These are phyloP conservation scores for Metallyticus violacea DNA, from an alignment of 2,888 invertebrate genomes.

Conservation along the genomic window DNA sequence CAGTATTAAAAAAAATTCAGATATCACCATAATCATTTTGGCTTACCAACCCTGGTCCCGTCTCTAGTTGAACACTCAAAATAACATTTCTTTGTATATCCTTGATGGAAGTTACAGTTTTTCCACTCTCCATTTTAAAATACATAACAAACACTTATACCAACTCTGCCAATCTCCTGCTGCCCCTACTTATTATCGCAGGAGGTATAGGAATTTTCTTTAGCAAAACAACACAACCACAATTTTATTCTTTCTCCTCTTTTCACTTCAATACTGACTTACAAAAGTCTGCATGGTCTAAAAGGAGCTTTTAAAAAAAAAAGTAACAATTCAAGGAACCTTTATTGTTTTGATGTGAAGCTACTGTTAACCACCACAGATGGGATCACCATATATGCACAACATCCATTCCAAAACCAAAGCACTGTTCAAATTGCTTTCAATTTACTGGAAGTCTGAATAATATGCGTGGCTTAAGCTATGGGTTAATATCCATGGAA, in stretches of 20 bases:
- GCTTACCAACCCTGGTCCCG: slow-evolving; percentile 50
- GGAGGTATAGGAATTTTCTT: background rate
- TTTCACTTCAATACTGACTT: slow-evolving; percentile 9
- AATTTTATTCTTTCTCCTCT: background rate
- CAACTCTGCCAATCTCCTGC: background rate
- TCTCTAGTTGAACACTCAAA: slow-evolving; percentile 37
- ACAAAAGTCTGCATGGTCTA: background rate
- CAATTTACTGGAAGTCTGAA: background rate
- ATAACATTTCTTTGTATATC: slow-evolving; percentile 25
- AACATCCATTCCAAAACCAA: slow-evolving; percentile 2
- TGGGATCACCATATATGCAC: background rate
- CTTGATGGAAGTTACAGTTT: slow-evolving; percentile 19
- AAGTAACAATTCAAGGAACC: slow-evolving; percentile 20
- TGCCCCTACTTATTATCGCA: background rate
- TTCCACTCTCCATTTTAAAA: slow-evolving; percentile 17
- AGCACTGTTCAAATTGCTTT: background rate
- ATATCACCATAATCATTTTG: slow-evolving; percentile 43
- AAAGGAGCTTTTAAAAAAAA: slow-evolving; percentile 4
- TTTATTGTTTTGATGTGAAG: slow-evolving; percentile 22
- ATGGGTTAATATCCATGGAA: background rate
- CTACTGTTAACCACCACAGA: background rate
- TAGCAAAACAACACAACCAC: slow-evolving; percentile 12
- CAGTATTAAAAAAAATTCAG: slow-evolving; percentile 3
- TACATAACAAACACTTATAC: slow-evolving; percentile 33
- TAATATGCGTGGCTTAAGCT: background rate